Evolutionary conservation across 2,113 vertebrate genomes (phyloP).

Genomic region (Bubo scandiacus): DNA sequence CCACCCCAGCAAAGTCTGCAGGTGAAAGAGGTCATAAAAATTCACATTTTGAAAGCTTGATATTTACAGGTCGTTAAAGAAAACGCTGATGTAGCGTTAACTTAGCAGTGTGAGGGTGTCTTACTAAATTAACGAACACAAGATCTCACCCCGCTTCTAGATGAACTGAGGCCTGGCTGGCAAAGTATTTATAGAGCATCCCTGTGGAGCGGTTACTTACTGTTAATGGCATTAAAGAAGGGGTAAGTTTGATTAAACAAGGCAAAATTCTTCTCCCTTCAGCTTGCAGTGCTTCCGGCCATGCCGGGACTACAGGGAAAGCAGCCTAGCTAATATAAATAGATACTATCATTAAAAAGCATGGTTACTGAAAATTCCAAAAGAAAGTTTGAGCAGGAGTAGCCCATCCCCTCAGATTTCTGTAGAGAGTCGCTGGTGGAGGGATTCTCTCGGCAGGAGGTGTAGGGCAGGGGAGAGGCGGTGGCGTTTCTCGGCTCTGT

Average conservation of each 20-base stretch:
- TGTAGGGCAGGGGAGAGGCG: accelerated
- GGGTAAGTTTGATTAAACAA: neutral
- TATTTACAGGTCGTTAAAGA: neutral
- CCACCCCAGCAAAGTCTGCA: neutral
- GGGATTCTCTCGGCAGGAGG: neutral
- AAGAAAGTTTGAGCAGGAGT: neutral
- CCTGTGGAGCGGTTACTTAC: neutral
- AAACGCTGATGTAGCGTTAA: neutral
- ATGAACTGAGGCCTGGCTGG: neutral
- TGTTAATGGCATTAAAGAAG: neutral
- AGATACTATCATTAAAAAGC: neutral
- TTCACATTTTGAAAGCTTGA: neutral
- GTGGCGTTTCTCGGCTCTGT: accelerated
- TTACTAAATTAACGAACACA: neutral
- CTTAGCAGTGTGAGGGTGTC: neutral
- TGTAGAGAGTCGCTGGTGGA: neutral
- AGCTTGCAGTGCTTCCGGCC: neutral
- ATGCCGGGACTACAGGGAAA: neutral
- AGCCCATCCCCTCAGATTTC: neutral
- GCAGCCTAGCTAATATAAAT: neutral
- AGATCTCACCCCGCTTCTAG: neutral
- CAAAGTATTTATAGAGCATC: neutral
- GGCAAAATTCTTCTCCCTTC: neutral
- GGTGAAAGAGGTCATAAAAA: conserved; percentile 1
- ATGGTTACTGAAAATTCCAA: neutral